phyloP scores from a whole-genome alignment of 2,888 invertebrate species.

The Colletes collaris region DNA sequence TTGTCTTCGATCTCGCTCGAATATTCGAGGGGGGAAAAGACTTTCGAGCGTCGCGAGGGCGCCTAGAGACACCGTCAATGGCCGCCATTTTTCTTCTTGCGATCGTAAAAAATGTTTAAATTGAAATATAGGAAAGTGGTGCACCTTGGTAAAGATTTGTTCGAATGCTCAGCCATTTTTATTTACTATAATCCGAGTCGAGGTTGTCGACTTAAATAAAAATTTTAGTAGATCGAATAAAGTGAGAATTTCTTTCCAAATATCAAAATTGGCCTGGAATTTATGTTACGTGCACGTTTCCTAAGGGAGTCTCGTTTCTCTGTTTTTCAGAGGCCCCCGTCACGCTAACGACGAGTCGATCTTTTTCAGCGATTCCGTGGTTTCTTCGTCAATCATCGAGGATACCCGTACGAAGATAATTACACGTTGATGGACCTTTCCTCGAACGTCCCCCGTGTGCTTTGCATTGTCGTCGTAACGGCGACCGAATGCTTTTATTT shows the following conservation, averaged over 20 bases:
- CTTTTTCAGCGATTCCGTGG: constrained; percentile 18
- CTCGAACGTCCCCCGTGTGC: constrained; percentile 32
- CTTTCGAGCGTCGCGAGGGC: too few species aligned
- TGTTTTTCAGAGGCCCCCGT: background rate
- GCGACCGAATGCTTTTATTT: constrained; percentile 42
- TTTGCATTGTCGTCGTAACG: constrained; percentile 38
- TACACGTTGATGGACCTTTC: constrained; percentile 46
- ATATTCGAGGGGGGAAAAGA: constrained; percentile 39
- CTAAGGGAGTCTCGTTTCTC: constrained; percentile 12
- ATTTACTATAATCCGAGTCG: too few species aligned
- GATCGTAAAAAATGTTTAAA: too few species aligned
- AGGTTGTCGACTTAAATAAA: too few species aligned
- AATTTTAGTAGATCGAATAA: too few species aligned
- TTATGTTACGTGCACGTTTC: background rate
- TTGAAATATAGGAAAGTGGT: too few species aligned
- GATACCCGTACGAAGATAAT: constrained; percentile 44
- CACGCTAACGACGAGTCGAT: constrained; percentile 28
- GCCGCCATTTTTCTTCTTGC: too few species aligned
- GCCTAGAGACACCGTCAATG: too few species aligned
- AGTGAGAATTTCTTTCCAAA: background rate
- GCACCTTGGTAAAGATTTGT: too few species aligned
- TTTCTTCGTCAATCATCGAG: constrained; percentile 46
- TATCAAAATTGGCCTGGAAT: background rate
- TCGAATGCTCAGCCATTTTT: too few species aligned
- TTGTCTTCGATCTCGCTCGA: constrained; percentile 42